Conservation (phyloP, 2,797 vertebrate genomes). For the Poecilia wingei region DNA sequence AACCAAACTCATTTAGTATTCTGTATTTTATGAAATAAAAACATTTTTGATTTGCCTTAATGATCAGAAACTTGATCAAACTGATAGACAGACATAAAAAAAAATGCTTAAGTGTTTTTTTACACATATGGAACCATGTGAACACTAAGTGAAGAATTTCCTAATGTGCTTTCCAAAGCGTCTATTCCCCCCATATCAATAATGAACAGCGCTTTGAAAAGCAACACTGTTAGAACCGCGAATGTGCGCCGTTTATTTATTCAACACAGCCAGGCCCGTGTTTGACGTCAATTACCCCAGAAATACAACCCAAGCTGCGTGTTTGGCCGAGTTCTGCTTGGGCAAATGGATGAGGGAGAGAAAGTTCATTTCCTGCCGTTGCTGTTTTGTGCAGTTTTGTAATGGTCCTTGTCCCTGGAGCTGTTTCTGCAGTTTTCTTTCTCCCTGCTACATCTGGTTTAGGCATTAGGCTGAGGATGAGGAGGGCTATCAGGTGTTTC, state of each 20-base stretch:
- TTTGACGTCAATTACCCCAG: constrained; percentile 12
- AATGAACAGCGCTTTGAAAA: background rate
- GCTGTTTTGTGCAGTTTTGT: background rate
- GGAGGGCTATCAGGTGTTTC: constrained; percentile 60
- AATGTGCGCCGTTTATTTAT: constrained; percentile 34
- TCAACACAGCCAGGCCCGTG: background rate
- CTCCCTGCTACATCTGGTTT: constrained; percentile 29
- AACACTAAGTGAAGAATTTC: background rate
- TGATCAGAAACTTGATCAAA: background rate
- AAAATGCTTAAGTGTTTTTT: background rate
- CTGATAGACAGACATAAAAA: background rate
- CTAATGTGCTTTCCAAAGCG: background rate
- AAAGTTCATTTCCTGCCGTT: constrained; percentile 19
- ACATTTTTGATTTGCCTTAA: background rate
- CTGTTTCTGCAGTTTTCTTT: background rate
- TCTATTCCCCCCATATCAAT: background rate
- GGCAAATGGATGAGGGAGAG: constrained; percentile 12
- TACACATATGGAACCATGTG: background rate
- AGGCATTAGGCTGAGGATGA: constrained; percentile 40
- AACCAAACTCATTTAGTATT: background rate
- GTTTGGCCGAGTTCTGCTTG: constrained; percentile 13
- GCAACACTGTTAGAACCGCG: background rate
- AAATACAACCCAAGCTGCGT: background rate
- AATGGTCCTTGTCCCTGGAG: background rate
- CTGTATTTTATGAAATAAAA: background rate